Evolutionary conservation across 2,888 invertebrate species (phyloP), one percentile per base, ranked within the genome.

Genomic region (Athalia cordata): DNA sequence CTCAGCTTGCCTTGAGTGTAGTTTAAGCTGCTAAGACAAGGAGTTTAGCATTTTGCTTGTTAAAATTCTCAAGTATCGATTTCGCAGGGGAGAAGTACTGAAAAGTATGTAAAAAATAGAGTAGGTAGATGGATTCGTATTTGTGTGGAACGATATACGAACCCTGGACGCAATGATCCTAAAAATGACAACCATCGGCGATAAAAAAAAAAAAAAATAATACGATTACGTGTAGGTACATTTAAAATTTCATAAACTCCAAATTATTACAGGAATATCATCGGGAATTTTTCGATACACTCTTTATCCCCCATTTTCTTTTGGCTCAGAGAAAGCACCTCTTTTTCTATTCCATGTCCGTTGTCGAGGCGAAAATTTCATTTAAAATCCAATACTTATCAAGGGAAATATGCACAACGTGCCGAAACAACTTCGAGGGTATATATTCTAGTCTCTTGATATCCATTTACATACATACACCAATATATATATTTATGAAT

Each of bases 1-100:
- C 61, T 75, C 62, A 64, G 75, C 75, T 75, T 64, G 79, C 77
- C 78, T 78, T 77, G 80, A 78, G 79, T 78, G 78, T 67, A 78
- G 76, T 76, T 75, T 76, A 76, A 78, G 67, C 78, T 67, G 78
- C 65, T 67, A 67, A 67, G 67, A 67, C 62, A 61, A 50, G 50
- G 11, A 75, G 78, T 65, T 78, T 67, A 78, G 78, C 57, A 66
- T 61, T 65, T 64, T 59, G 74, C 76, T 59, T 75, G 65, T 78
- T 66, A 62, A 78, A 76, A 66, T 78, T 66, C 67, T 78, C 15
- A 76, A 76, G 78, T 78, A 78, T 78, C 75, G 78, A 78, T 61
- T 67, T 59, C n/a, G 15, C 50, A n/a, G 62, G 5, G 9, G 61
- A 62, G 50, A 11, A 11, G 13, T 3, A 67, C 13, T 29, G 29